Base-by-base conservation (phyloP, 2,888 invertebrate species). In the Amiota mariae region DNA sequence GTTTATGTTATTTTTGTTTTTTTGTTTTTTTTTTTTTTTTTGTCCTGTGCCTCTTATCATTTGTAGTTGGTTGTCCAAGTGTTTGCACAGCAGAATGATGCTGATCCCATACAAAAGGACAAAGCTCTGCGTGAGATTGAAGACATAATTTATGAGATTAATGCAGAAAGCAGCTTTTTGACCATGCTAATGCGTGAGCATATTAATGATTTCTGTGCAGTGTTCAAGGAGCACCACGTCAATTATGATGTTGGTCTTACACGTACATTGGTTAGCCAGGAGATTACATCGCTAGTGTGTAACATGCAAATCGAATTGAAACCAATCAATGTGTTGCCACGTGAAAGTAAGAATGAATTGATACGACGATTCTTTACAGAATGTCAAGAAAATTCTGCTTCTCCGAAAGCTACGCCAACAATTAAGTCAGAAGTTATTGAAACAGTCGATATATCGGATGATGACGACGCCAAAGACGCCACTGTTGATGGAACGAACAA, bases 101-200 rank as follows among this genome's bases (percentile, higher is more conserved):
- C 75, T 8, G 72, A 78, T 49, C 61, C 72, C 1, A 49, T 63
- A 2, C 57, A 61, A 1, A 84, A 75, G 68, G 72, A 75, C 11
- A 74, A 13, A 0, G 77, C 76, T 36, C 64, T 84, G 8, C 36
- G 49, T 1, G 86, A 82, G 24, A 71, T 82, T 10, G 77, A 80
- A 36, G 77, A 81, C 1, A 63, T 51, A 1, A 24, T 82, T 36
- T 36, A 77, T 36, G 73, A 82, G 56, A 64, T 82, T 13, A 82
- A 85, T 73, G 82, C 86, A 1, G 82, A 82, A 48, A 77, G 86
- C n/a, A 77, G 82, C 56, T 80, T 76, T 36, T 57, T 85, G 68
- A 61, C 78, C 2, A 4, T 82, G n/a, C 70, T 74, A 8, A 70
- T 82, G 11, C 75, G 80, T 36, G 79, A 85, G 2, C 79, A 82